Evolutionary conservation across 2,888 invertebrate genomes (phyloP), one percentile per base, ranked within the genome.

Genomic region (Rhagophthalmus giganteus): DNA sequence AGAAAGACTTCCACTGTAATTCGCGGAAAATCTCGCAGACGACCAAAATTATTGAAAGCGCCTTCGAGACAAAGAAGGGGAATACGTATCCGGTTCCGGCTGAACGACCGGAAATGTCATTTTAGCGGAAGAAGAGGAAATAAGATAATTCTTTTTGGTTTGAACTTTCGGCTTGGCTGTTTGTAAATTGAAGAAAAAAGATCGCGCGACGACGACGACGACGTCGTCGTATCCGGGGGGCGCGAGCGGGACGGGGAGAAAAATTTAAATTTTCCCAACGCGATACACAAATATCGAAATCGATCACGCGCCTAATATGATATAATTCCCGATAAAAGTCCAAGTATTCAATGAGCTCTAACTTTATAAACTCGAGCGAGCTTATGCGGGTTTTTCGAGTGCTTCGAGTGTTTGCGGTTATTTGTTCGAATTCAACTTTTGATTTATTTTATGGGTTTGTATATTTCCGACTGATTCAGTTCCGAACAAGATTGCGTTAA

Each of bases 101-200:
- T 65, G 68, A 65, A 63, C 65, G 64, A 57, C 67, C 67, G 70
- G 69, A 70, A 67, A 69, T 67, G 68, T 70, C 69, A 68, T 69
- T 70, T 68, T 61, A 60, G 61, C 60, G 63, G 65, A 66, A 67
- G 60, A 58, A 57, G 61, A 66, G 69, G 70, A 70, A 70, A 69
- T 69, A 66, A 68, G 69, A 69, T 68, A 68, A 70, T 68, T 67
- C 65, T 53, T 63, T 66, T 66, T 62, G 54, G 58, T 55, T 57
- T 59, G 60, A 65, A 64, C 60, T 61, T 62, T 47, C 14, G 28
- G 33, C 33, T 44, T 39, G 25, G 9, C 25, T 42, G 37, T 50
- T 50, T 50, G 37, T 12, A 51, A 51, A 47, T 47, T 38, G 38
- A 33, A 33, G 34, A 45, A 47, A 31, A 20, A n/a, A n/a, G n/a